phyloP scores from a whole-genome alignment of 2,797 vertebrate genomes.

The Oryzias sinensis region DNA sequence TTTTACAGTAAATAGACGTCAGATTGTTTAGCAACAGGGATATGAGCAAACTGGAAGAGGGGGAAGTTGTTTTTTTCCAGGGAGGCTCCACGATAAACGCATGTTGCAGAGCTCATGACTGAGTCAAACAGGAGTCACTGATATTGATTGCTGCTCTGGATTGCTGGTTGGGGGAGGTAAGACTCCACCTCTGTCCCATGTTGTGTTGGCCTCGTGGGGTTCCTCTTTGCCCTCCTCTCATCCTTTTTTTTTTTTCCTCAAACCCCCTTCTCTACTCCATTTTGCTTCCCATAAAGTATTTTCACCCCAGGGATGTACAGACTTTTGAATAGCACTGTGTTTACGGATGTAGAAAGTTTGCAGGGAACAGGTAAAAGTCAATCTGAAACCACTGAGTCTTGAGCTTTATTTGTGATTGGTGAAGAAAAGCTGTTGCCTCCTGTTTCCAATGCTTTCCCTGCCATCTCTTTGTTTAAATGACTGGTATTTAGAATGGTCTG shows the following conservation, averaged over 20 bases:
- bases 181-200: constrained; percentile 49
- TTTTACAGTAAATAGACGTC: not conserved
- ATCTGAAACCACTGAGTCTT: too few species aligned
- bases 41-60: not conserved
- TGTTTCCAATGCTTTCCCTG: not conserved
- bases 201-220: constrained; percentile 34
- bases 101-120: constrained; percentile 15
- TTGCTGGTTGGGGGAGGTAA: constrained; percentile 59
- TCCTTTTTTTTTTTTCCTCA: not conserved
- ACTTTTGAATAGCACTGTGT: too few species aligned
- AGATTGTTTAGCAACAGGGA: not conserved
- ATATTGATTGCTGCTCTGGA: constrained; percentile 72
- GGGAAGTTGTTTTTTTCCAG: constrained; percentile 5
- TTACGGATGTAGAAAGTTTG: too few species aligned
- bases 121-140: constrained; percentile 51
- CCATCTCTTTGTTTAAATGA: not conserved
- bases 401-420: not conserved
- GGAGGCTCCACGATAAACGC: constrained; percentile 7
- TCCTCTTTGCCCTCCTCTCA: constrained; percentile 25
- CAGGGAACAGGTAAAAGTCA: too few species aligned
- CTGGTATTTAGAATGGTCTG: not conserved
- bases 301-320: too few species aligned
- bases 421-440: not conserved
- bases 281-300: not conserved
- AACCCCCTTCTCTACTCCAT: not conserved